Conservation (phyloP, 2,113 vertebrate genomes). For the Upupa epops region DNA sequence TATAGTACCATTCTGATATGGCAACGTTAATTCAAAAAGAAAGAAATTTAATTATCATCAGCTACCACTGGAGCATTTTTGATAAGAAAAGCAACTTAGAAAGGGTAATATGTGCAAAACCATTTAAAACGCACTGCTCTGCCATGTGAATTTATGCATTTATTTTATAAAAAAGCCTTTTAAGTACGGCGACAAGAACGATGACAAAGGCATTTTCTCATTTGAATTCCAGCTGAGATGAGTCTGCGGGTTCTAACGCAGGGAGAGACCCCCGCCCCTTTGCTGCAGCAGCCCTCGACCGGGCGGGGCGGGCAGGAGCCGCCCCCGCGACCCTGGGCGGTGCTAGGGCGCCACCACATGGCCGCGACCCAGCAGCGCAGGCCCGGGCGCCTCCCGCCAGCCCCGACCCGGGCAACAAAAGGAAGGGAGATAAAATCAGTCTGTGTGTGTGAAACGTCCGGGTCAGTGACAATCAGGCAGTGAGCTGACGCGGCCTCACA, state of each 20-base stretch:
- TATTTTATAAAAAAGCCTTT: too few species aligned
- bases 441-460: rapidly evolving
- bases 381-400: neutral
- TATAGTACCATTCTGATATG: neutral
- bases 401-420: too few species aligned
- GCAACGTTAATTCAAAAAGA: neutral
- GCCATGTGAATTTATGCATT: rapidly evolving
- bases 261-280: too few species aligned
- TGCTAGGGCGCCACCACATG: conserved; percentile 70
- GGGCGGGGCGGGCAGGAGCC: too few species aligned
- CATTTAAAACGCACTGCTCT: rapidly evolving
- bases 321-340: neutral
- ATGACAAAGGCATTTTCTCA: rapidly evolving
- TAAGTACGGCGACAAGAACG: too few species aligned
- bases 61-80: neutral
- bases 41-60: too few species aligned
- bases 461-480: rapidly evolving
- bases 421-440: too few species aligned
- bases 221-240: rapidly evolving
- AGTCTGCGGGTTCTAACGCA: rapidly evolving
- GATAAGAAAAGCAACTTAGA: neutral
- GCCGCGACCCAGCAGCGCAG: neutral
- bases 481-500: neutral
- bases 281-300: neutral
- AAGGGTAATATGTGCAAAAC: rapidly evolving